Percentiles rank a stretch among this genome's conserved stretches.
Conservation (phyloP, 2,888 invertebrate genomes). For the Agelastica alni region DNA sequence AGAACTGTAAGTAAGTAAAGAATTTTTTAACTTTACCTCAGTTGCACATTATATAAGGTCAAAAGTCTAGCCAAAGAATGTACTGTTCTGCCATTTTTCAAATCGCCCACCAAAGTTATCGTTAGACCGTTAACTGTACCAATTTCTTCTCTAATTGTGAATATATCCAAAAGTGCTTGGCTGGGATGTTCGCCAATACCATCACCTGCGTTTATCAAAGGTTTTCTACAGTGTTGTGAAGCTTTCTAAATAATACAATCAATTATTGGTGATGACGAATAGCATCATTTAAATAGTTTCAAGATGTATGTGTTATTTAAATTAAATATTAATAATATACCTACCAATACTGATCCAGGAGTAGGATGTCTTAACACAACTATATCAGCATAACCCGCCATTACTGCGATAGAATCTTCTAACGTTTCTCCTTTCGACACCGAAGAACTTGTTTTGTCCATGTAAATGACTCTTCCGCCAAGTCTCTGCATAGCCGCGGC, state of each 20-base stretch:
- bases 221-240: conserved; percentile 80
- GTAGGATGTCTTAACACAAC: conserved; percentile 93
- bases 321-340: conserved; percentile 45
- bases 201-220: conserved; percentile 97
- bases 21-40: conserved; percentile 69
- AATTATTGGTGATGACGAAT: background rate
- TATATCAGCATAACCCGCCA: conserved; percentile 93
- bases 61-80: conserved; percentile 94
- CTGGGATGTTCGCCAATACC: conserved; percentile 97
- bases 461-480: conserved; percentile 89
- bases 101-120: conserved; percentile 97
- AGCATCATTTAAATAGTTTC: too few species aligned
- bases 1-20: too few species aligned
- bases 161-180: conserved; percentile 95
- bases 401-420: conserved; percentile 82
- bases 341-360: conserved; percentile 86
- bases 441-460: conserved; percentile 89
- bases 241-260: conserved; percentile 67
- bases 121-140: conserved; percentile 97
- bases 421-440: conserved; percentile 96
- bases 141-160: conserved; percentile 97
- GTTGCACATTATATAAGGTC: conserved; percentile 89
- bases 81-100: conserved; percentile 97
- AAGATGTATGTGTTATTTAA: too few species aligned
- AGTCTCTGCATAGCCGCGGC: conserved; percentile 95